phyloP scores from a whole-genome alignment of 2,888 invertebrate species.

The Chouioia cunea region DNA sequence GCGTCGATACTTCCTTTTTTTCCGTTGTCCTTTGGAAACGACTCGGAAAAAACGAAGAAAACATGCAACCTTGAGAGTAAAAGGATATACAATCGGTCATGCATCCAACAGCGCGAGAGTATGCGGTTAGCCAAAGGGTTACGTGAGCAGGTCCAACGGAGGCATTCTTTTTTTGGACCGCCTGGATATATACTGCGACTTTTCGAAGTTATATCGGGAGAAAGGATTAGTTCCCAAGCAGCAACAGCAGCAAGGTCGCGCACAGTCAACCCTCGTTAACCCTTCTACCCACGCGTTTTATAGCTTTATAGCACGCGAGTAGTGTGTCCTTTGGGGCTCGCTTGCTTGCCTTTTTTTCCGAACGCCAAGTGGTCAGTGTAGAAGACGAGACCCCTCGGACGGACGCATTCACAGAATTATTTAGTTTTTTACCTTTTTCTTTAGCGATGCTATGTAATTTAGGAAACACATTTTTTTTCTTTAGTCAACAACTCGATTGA shows the following conservation, averaged over 20 bases:
- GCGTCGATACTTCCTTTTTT: neutral
- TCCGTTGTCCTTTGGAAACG: neutral
- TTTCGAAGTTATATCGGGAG: slow-evolving; percentile 32
- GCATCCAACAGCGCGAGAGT: neutral
- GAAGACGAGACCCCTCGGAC: too few species aligned
- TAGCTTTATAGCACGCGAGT: slow-evolving; percentile 55
- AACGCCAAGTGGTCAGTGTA: too few species aligned
- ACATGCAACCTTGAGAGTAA: slow-evolving; percentile 10
- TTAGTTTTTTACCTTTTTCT: too few species aligned
- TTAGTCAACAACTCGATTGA: too few species aligned
- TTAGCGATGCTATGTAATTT: too few species aligned
- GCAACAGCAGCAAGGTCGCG: slow-evolving; percentile 34
- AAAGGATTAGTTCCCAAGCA: slow-evolving; percentile 22
- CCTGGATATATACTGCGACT: slow-evolving; percentile 32
- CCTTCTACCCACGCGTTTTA: slow-evolving; percentile 57
- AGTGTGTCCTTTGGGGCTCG: neutral
- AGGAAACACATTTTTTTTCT: too few species aligned
- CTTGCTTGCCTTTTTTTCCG: too few species aligned
- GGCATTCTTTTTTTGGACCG: slow-evolving; percentile 8
- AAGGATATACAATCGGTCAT: neutral
- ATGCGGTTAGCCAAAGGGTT: slow-evolving; percentile 46
- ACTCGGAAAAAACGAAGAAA: neutral
- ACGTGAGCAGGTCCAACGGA: slow-evolving; percentile 27
- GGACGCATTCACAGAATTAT: too few species aligned
- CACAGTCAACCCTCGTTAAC: slow-evolving; percentile 50